Evolutionary conservation across 2,888 invertebrate species (phyloP).

Genomic region (Andrena chrysosceles): DNA sequence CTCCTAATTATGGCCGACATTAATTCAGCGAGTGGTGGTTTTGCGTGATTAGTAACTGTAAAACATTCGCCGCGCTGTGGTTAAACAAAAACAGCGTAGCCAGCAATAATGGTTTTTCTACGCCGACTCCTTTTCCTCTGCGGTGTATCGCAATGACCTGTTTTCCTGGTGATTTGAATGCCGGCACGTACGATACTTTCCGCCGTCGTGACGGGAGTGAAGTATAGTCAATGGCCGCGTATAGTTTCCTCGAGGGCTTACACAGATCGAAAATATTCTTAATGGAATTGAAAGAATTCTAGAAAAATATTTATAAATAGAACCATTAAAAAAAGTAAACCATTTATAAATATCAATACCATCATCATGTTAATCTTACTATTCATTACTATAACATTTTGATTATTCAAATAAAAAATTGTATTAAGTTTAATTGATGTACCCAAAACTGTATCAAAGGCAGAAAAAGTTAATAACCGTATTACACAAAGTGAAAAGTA

Average conservation of each 20-base stretch:
- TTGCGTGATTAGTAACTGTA: conserved; percentile 17
- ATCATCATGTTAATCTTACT: no score
- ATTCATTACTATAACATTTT: no score
- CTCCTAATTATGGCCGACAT: conserved; percentile 32
- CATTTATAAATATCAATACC: no score
- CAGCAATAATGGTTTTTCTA: conserved; percentile 33
- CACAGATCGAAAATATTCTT: background rate
- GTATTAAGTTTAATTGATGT: no score
- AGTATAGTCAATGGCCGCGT: conserved; percentile 15
- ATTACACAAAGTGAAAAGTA: no score
- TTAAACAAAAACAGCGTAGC: conserved; percentile 22
- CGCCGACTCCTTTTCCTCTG: conserved; percentile 22
- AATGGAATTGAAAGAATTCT: background rate
- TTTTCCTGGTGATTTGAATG: conserved; percentile 75
- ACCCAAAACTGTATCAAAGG: no score
- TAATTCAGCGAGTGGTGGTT: conserved; percentile 28
- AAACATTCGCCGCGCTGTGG: conserved; percentile 19
- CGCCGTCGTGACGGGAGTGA: conserved; percentile 45
- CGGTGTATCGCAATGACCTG: conserved; percentile 60
- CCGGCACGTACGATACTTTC: conserved; percentile 70
- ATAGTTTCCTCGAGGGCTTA: background rate
- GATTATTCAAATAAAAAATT: no score
- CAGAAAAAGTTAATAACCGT: no score
- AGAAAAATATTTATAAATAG: background rate
- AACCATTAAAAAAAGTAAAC: no score